Evolutionary conservation across 2,113 vertebrate genomes (phyloP), one percentile per base, ranked within the genome.

Genomic region (Cryptomyrus ogoouensis): DNA sequence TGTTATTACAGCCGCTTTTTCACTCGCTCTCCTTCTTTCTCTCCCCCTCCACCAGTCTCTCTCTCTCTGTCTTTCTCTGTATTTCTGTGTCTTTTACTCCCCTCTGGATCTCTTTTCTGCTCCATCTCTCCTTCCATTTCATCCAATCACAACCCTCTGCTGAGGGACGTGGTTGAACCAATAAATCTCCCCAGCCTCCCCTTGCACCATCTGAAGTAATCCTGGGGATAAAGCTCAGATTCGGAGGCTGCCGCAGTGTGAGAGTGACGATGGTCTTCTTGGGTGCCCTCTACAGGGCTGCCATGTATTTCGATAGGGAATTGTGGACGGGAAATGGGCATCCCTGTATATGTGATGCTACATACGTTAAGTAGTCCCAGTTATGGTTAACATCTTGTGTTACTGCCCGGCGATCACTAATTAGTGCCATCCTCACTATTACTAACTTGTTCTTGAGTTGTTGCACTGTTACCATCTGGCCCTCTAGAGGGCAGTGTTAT

Each of bases 401-500:
- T 56, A 47, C 46, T 62, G 24, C 42, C n/a, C 17, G 52, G 19
- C 0, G 19, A 80, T 62, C 35, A 80, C 70, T 83, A 35, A 83
- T 88, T 27, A 49, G 5, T 87, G 47, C 42, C 19, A 7, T 3
- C 44, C 13, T 17, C 74, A 27, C 62, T 31, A 10, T 31, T 27
- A 49, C 47, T 46, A 5, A 70, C 13, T 89, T 44, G 13, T 50
- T 39, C 10, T 19, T 24, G 39, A 7, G 39, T 62, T 15, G 39
- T 53, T 19, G 74, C 90, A 31, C 24, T 83, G 3, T 17, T n/a
- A 3, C 10, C 1, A 3, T 50, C 4, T 12, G 39, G 27, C 87
- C 90, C 62, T 90, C 42, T 35, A 84, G 58, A 89, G 89, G 83
- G 83, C 62, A 87, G 84, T 89, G 35, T 49, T 86, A n/a, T 35